A percentile compares a stretch with the other conserved stretches of the same genome.
Evolutionary conservation across 2,888 invertebrate species (phyloP).

Genomic region (Erpobdella octoculata): DNA sequence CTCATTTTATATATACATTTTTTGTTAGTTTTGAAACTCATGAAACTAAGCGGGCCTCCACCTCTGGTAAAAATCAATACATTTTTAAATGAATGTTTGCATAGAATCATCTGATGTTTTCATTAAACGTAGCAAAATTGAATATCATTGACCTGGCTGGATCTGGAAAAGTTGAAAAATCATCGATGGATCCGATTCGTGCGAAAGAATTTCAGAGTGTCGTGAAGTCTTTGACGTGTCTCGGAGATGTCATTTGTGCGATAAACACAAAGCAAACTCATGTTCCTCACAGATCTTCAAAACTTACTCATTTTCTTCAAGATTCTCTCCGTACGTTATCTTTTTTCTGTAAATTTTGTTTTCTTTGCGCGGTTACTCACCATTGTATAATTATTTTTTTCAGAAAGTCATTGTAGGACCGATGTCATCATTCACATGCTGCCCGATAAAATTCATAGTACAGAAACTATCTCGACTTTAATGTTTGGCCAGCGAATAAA

Average conservation of each 20-base stretch:
- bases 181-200: background rate
- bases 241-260: constrained; percentile 31
- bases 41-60: too few species aligned
- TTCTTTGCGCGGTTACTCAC: background rate
- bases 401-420: background rate
- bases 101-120: too few species aligned
- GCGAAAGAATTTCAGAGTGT: constrained; percentile 29
- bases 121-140: constrained; percentile 20
- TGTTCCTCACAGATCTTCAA: constrained; percentile 28
- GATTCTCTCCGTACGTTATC: constrained; percentile 12
- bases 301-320: constrained; percentile 31
- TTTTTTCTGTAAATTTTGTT: background rate
- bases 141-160: constrained; percentile 28
- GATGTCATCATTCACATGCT: constrained; percentile 19
- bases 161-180: constrained; percentile 30
- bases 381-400: too few species aligned
- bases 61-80: too few species aligned
- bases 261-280: constrained; percentile 26
- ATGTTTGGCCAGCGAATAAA: constrained; percentile 30
- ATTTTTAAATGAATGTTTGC: too few species aligned
- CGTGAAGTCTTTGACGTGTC: constrained; percentile 28
- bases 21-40: too few species aligned
- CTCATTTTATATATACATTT: too few species aligned
- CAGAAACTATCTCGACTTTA: constrained; percentile 29
- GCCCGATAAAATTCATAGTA: background rate